Evolutionary conservation across 1,140 invertebrate species (phyloP).

Genomic region (Drosophila novamexicana): DNA sequence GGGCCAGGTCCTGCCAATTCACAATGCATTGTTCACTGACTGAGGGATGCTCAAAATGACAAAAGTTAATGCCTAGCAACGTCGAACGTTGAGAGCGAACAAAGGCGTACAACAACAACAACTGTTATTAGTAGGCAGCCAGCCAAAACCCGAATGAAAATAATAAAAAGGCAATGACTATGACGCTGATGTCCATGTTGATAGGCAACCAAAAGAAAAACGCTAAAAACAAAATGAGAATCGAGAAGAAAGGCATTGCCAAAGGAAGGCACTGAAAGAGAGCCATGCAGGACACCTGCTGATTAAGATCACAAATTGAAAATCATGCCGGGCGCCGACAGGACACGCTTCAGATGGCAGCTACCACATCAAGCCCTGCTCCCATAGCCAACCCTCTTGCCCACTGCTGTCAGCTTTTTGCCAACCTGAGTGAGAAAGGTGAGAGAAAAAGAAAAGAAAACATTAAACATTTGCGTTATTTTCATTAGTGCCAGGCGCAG

Average conservation of each 20-base stretch:
- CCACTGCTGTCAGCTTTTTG: neutral
- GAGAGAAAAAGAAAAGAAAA: neutral
- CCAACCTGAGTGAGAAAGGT: neutral
- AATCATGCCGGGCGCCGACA: constrained; percentile 62
- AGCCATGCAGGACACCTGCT: constrained; percentile 76
- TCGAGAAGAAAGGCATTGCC: constrained; percentile 6
- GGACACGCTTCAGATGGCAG: constrained; percentile 29
- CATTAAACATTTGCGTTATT: constrained; percentile 52
- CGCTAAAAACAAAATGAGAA: neutral
- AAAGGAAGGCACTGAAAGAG: constrained; percentile 17
- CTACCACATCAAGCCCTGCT: too few relatives aligned
- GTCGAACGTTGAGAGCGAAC: constrained; percentile 50
- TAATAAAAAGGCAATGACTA: constrained; percentile 73
- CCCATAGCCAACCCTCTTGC: neutral
- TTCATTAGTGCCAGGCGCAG: constrained; percentile 44
- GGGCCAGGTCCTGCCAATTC: constrained; percentile 61
- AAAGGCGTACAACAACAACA: constrained; percentile 33
- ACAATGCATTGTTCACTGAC: constrained; percentile 77
- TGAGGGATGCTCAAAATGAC: constrained; percentile 65
- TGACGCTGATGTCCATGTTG: constrained; percentile 56
- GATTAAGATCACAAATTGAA: constrained; percentile 84
- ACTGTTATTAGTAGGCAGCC: constrained; percentile 73
- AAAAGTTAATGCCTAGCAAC: constrained; percentile 81
- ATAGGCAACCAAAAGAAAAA: constrained; percentile 51
- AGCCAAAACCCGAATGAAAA: constrained; percentile 68